These are phyloP conservation scores for Pseudococcus longispinus DNA, from an alignment of 2,888 invertebrate genomes.

Conservation along the genomic window DNA sequence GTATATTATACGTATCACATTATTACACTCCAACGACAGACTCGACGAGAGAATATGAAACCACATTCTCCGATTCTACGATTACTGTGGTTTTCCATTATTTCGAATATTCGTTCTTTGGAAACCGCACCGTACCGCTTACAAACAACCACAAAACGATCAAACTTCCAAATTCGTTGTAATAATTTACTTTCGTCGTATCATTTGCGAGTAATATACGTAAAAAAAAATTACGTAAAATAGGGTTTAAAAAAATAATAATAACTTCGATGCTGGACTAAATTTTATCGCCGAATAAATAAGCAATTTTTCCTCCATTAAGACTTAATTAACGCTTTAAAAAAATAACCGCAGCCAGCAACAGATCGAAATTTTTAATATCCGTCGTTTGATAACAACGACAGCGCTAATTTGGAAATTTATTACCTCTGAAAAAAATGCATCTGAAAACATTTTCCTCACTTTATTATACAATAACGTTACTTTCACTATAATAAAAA, in stretches of 20 bases:
- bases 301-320: background rate
- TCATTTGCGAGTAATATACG: background rate
- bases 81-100: constrained; percentile 1
- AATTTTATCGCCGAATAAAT: background rate
- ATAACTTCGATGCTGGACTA: background rate
- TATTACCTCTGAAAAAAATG: background rate
- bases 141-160: background rate
- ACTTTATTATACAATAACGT: background rate
- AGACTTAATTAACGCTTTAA: background rate
- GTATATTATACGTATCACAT: background rate
- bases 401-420: background rate
- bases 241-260: background rate
- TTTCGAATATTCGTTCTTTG: background rate
- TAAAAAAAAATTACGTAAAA: background rate
- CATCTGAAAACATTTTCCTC: background rate
- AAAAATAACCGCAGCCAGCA: background rate
- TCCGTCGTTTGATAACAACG: background rate
- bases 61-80: constrained; percentile 1
- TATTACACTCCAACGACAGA: background rate
- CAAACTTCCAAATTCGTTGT: background rate
- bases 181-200: background rate
- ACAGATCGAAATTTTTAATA: background rate
- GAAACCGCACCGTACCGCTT: background rate
- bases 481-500: background rate
- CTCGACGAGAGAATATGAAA: background rate